Conservation (phyloP, 2,888 invertebrate genomes). For the Macrosiphum euphorbiae region DNA sequence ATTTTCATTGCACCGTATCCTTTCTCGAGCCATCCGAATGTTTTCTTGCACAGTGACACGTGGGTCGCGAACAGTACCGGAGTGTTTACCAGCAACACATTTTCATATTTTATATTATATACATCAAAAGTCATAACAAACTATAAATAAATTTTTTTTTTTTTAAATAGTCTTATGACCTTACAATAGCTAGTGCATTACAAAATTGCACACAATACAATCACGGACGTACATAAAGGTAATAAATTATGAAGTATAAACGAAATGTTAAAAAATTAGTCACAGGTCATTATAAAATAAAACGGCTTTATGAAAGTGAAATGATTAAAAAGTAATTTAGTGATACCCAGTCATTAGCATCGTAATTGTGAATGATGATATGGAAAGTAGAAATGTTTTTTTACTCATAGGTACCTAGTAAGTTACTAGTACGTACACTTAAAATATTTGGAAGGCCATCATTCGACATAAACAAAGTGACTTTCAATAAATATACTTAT, state of each 20-base stretch:
- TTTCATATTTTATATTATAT: not conserved
- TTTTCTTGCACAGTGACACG: slow-evolving; percentile 46
- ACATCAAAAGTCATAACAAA: not conserved
- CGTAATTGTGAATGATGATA: slow-evolving; percentile 34
- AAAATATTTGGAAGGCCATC: not conserved
- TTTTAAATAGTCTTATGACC: not conserved
- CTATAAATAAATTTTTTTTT: not conserved
- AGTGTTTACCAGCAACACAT: not conserved
- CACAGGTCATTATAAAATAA: not conserved
- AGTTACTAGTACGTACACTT: not conserved
- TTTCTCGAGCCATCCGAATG: slow-evolving; percentile 39
- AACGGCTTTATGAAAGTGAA: slow-evolving; percentile 15
- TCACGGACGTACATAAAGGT: not conserved
- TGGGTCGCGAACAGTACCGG: slow-evolving; percentile 53
- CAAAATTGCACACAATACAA: not conserved
- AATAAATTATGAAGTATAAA: not conserved
- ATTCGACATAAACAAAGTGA: not conserved
- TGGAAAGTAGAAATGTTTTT: slow-evolving; percentile 30
- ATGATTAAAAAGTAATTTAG: not conserved
- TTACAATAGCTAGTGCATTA: not conserved
- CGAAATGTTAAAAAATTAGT: not conserved
- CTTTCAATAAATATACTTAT: not conserved
- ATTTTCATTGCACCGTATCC: slow-evolving; percentile 51
- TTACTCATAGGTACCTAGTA: not conserved
- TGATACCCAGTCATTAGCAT: not conserved